Base-by-base conservation (phyloP, 2,888 invertebrate species). In the Entomobrya multifasciata region DNA sequence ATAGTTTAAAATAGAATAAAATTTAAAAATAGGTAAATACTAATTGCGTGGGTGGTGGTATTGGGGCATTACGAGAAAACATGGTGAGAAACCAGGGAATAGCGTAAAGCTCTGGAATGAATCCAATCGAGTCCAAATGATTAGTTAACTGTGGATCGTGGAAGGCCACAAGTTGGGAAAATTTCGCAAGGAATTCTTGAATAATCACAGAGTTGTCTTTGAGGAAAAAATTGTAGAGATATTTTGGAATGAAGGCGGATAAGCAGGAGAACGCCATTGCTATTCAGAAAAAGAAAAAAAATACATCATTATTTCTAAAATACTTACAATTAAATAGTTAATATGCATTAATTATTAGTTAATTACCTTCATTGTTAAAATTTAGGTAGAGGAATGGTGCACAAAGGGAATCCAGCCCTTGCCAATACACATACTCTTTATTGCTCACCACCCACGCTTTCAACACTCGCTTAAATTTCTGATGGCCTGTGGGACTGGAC, bases 1-100 rank as follows among this genome's bases (percentile, higher is more conserved):
- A n/a, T n/a, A n/a, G n/a, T n/a, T n/a, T n/a, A n/a, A n/a, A n/a
- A n/a, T n/a, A n/a, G n/a, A n/a, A n/a, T n/a, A n/a, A n/a, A n/a
- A n/a, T n/a, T n/a, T n/a, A n/a, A n/a, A n/a, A n/a, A n/a, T n/a
- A n/a, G n/a, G n/a, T n/a, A n/a, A n/a, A n/a, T n/a, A n/a, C n/a
- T n/a, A n/a, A n/a, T n/a, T n/a, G n/a, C n/a, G n/a, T n/a, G n/a
- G n/a, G n/a, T n/a, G n/a, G n/a, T n/a, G n/a, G n/a, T n/a, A n/a
- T n/a, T n/a, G n/a, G n/a, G n/a, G n/a, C n/a, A n/a, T n/a, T 93
- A 98, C 98, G 98, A 85, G 98, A 98, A 93, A 98, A 99, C 97
- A 99, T 98, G 6, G 99, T 99, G 47, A 99, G 94, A 92, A 99
- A 99, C 99, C 99, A 99, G 0, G 99, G 99, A 92, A 99, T 99